Percentiles rank a stretch among this genome's conserved stretches.
Evolutionary conservation across 2,113 vertebrate genomes (phyloP).

Genomic region (Hippocampus guttulatus): DNA sequence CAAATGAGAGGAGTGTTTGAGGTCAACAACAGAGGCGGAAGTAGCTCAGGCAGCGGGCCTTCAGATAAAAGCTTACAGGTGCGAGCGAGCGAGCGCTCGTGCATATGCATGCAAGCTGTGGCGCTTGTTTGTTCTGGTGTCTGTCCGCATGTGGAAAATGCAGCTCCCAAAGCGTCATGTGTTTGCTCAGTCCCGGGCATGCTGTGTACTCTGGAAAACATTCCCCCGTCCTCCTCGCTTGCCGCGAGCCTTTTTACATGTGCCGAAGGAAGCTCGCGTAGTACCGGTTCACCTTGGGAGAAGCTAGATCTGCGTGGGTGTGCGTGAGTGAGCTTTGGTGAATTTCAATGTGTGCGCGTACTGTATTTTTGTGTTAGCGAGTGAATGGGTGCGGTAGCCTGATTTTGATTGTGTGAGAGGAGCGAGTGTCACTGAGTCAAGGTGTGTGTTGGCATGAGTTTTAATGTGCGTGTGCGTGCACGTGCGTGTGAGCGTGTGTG

Average conservation of each 20-base stretch:
- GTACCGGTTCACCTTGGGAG: not conserved
- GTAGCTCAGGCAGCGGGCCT: conserved; percentile 51
- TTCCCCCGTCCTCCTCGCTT: conserved; percentile 46
- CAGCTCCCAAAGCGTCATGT: conserved; percentile 57
- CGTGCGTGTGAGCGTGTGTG: not conserved
- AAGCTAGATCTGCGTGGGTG: not conserved
- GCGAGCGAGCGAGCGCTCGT: conserved; percentile 42
- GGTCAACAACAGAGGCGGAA: conserved; percentile 66
- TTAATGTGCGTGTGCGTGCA: not conserved
- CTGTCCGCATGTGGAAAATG: conserved; percentile 59
- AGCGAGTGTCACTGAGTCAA: not conserved
- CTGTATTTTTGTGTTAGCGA: not conserved
- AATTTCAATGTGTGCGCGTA: not conserved
- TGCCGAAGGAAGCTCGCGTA: not conserved
- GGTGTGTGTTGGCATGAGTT: not conserved
- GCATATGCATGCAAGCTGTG: conserved; percentile 66
- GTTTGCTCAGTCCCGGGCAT: conserved; percentile 57
- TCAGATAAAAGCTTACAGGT: conserved; percentile 73
- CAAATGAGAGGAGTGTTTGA: conserved; percentile 65
- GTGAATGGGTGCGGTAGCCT: conserved; percentile 9
- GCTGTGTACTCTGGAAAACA: conserved; percentile 47
- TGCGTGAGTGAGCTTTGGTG: not conserved
- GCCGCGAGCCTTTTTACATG: conserved; percentile 30
- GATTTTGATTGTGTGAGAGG: conserved; percentile 25
- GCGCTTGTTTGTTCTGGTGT: conserved; percentile 60